Conservation (phyloP, 2,888 invertebrate species). For the Synanthedon vespiformis region DNA sequence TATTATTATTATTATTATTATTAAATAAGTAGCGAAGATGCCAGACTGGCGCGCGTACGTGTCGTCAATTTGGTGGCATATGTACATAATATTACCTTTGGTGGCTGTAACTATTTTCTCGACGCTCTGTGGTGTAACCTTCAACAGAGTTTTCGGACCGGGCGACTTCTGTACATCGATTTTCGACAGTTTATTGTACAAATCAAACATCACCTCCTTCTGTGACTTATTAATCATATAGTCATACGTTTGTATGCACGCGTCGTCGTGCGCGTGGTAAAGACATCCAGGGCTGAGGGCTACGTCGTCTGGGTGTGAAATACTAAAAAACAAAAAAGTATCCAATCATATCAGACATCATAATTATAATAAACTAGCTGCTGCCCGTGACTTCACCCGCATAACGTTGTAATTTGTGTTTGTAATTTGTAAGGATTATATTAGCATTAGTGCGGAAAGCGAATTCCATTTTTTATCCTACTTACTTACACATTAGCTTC, state of each 20-base stretch:
- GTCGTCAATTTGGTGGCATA: neutral
- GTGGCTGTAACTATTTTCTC: conserved; percentile 53
- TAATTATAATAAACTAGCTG: no score
- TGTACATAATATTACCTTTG: conserved; percentile 53
- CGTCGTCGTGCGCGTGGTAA: conserved; percentile 45
- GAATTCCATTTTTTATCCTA: no score
- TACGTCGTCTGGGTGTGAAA: conserved; percentile 39
- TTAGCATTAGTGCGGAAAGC: no score
- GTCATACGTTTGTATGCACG: conserved; percentile 50
- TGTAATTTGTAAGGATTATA: no score
- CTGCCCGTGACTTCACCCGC: no score
- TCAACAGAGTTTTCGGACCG: conserved; percentile 44
- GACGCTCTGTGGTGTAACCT: conserved; percentile 60
- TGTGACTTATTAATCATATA: conserved; percentile 63
- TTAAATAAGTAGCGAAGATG: no score
- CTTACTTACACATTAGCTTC: conserved; percentile 52
- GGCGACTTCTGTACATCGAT: conserved; percentile 56
- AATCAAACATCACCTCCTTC: conserved; percentile 63
- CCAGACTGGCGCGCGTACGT: no score
- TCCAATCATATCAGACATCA: no score
- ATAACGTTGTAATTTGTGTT: no score
- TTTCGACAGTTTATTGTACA: conserved; percentile 59
- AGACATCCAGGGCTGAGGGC: conserved; percentile 54
- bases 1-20: no score
- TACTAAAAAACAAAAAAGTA: conserved; percentile 20